These are phyloP conservation scores for Stenoptilia bipunctidactyla DNA, from an alignment of 2,888 invertebrate species.

Conservation along the genomic window DNA sequence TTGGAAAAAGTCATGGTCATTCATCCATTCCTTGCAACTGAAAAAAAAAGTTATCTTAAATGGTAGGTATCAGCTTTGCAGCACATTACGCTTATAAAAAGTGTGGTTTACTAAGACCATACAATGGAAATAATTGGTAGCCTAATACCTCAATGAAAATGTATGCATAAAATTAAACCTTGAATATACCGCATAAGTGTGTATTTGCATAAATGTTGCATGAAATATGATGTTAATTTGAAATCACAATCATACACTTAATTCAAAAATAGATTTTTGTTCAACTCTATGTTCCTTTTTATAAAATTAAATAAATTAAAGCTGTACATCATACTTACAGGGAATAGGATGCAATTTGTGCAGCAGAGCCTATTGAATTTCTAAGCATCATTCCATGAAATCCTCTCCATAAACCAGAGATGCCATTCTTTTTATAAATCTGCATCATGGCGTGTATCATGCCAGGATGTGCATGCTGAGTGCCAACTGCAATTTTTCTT, in stretches of 20 bases:
- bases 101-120: too few relatives aligned
- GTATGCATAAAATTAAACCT: too few relatives aligned
- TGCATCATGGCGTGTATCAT: conserved; percentile 75
- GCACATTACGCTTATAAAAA: too few relatives aligned
- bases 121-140: too few relatives aligned
- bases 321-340: conserved; percentile 40
- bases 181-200: too few relatives aligned
- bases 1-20: conserved; percentile 52
- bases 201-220: too few relatives aligned
- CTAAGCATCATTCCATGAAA: conserved; percentile 81
- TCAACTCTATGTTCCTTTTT: too few relatives aligned
- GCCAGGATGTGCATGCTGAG: conserved; percentile 84
- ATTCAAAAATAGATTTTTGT: too few relatives aligned
- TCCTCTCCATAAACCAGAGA: conserved; percentile 77
- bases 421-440: conserved; percentile 72
- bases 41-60: conserved; percentile 11
- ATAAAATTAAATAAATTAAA: background rate
- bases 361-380: conserved; percentile 85
- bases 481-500: conserved; percentile 86
- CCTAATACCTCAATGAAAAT: too few relatives aligned
- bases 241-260: too few relatives aligned
- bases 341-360: conserved; percentile 85
- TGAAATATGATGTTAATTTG: too few relatives aligned
- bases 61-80: too few relatives aligned
- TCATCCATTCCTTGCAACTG: conserved; percentile 63